Conservation (phyloP, 2,888 invertebrate genomes). For the Sminthurinus aureus region DNA sequence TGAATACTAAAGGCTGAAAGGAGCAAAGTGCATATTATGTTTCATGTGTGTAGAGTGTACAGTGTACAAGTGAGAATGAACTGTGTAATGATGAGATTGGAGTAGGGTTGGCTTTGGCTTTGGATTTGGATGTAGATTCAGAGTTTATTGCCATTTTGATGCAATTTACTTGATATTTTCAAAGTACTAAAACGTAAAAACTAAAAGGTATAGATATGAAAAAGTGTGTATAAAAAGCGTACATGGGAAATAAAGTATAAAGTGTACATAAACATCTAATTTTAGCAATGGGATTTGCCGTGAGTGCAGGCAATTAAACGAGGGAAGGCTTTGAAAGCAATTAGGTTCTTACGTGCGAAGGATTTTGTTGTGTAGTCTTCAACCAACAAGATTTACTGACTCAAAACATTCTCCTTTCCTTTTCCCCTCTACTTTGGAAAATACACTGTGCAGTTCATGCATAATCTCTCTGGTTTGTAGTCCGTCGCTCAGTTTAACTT, state of each 20-base stretch:
- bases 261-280: constrained; percentile 32
- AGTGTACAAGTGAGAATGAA: constrained; percentile 1
- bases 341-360: constrained; percentile 50
- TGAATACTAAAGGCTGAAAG: no score
- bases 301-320: constrained; percentile 46
- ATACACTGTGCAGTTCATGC: not conserved
- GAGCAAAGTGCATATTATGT: no score
- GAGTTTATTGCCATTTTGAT: constrained; percentile 18
- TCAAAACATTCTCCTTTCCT: constrained; percentile 3
- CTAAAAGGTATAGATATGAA: not conserved
- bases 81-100: constrained; percentile 1
- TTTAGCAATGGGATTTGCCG: constrained; percentile 44
- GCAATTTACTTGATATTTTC: not conserved
- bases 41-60: not conserved
- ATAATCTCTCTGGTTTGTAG: no score
- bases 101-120: no score
- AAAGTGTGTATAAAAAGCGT: not conserved
- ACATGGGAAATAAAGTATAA: not conserved
- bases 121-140: no score
- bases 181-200: not conserved
- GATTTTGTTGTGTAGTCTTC: constrained; percentile 34
- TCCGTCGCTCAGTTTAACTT: no score
- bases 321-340: constrained; percentile 46
- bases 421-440: not conserved
- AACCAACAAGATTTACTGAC: constrained; percentile 33